Evolutionary conservation across 2,888 invertebrate genomes (phyloP).

Genomic region (Peribatodes rhomboidaria): DNA sequence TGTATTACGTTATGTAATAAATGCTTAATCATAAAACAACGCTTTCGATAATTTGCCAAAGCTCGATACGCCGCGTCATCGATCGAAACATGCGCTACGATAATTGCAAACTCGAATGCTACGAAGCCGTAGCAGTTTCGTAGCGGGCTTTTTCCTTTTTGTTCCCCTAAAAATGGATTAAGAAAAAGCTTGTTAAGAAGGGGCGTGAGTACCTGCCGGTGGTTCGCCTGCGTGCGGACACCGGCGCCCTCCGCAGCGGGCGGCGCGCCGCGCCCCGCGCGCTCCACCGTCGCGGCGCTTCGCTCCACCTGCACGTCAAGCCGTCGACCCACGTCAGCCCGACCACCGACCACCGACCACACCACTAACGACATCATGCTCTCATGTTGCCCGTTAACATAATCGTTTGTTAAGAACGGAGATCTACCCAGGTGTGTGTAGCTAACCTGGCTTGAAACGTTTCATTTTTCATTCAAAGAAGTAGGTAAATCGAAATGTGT

Average conservation of each 20-base stretch:
- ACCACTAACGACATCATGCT: slow-evolving; percentile 22
- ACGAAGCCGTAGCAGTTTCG: slow-evolving; percentile 34
- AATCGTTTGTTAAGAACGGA: not conserved
- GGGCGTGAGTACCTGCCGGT: slow-evolving; percentile 86
- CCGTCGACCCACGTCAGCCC: slow-evolving; percentile 52
- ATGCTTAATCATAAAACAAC: too few relatives aligned
- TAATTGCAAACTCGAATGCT: slow-evolving; percentile 11
- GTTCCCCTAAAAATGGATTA: slow-evolving; percentile 18
- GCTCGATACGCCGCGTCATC: not conserved
- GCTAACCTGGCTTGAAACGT: not conserved
- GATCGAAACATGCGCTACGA: slow-evolving; percentile 10
- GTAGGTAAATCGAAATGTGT: not conserved
- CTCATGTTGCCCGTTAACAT: not conserved
- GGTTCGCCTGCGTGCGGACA: slow-evolving; percentile 86
- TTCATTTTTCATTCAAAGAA: too few relatives aligned
- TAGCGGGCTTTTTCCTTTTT: slow-evolving; percentile 21
- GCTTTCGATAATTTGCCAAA: too few relatives aligned
- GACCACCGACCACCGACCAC: slow-evolving; percentile 48
- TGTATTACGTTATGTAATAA: too few relatives aligned
- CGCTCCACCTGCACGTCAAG: slow-evolving; percentile 73
- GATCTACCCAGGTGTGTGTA: not conserved
- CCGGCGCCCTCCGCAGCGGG: slow-evolving; percentile 84
- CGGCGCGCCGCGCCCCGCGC: slow-evolving; percentile 79
- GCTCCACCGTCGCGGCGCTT: slow-evolving; percentile 82
- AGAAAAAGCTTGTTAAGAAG: slow-evolving; percentile 16